A percentile compares a stretch with the other conserved stretches of the same genome.
These are phyloP conservation scores for Falcunculus frontatus DNA, from an alignment of 2,113 vertebrate species.

Conservation along the genomic window DNA sequence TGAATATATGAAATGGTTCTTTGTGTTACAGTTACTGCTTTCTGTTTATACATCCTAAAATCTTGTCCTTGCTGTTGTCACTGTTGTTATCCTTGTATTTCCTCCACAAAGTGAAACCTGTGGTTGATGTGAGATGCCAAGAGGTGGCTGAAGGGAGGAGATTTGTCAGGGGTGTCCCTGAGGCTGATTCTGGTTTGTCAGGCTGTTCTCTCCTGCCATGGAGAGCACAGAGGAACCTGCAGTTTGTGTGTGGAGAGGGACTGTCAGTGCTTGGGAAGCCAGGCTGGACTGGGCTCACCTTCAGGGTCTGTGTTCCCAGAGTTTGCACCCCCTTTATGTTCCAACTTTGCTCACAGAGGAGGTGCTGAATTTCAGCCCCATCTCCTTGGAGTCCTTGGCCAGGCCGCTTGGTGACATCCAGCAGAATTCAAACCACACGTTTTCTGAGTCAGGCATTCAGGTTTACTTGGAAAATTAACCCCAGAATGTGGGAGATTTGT, in stretches of 20 bases:
- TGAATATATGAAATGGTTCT: not conserved
- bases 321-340: not conserved
- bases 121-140: not conserved
- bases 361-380: not conserved
- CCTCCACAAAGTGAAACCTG: not conserved
- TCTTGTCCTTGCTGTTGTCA: not conserved
- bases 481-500: not conserved
- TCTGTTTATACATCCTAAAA: not conserved
- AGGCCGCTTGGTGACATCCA: not conserved
- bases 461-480: not conserved
- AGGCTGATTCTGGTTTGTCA: not conserved
- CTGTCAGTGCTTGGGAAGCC: not conserved
- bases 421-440: not conserved
- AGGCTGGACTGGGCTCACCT: not conserved
- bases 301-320: not conserved
- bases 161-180: not conserved
- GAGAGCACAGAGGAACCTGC: not conserved
- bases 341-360: not conserved
- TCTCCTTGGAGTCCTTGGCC: not conserved
- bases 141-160: not conserved
- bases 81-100: not conserved
- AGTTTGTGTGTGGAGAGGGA: not conserved
- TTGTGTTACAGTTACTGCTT: not conserved
- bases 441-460: not conserved
- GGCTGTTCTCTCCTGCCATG: not conserved